Conservation (phyloP, 2,888 invertebrate species). For the Slavum lentiscoides region DNA sequence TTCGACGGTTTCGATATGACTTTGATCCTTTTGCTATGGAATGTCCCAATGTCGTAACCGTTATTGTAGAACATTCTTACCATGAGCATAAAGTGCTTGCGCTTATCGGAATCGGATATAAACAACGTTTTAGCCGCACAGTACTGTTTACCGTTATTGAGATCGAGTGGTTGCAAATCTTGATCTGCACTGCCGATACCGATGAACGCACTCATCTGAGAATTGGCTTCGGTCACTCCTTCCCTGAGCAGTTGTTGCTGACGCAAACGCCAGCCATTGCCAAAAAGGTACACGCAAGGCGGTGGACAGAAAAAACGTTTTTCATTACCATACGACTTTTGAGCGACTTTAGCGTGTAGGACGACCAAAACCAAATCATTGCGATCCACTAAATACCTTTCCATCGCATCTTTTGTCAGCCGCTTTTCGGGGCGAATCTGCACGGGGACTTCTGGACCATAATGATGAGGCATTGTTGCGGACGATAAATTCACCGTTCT, state of each 20-base stretch:
- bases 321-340: constrained; percentile 99
- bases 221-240: constrained; percentile 67
- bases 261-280: constrained; percentile 94
- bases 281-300: constrained; percentile 96
- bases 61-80: constrained; percentile 99
- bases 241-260: constrained; percentile 90
- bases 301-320: constrained; percentile 99
- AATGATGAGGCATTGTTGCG: constrained; percentile 78
- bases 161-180: constrained; percentile 97
- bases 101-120: constrained; percentile 98
- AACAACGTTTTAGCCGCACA: constrained; percentile 99
- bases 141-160: constrained; percentile 97
- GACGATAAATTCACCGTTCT: neutral
- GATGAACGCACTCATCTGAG: constrained; percentile 95
- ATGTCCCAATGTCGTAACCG: constrained; percentile 96
- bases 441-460: constrained; percentile 62
- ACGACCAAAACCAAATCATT: constrained; percentile 96
- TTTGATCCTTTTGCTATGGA: constrained; percentile 98
- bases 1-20: constrained; percentile 99
- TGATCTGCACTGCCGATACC: constrained; percentile 98
- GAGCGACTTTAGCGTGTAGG: constrained; percentile 98
- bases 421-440: constrained; percentile 64
- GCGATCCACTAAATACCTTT: constrained; percentile 89
- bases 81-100: constrained; percentile 98
- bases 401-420: constrained; percentile 90